Conservation (phyloP, 2,797 vertebrate genomes). For the Bryconaethiops microstoma region DNA sequence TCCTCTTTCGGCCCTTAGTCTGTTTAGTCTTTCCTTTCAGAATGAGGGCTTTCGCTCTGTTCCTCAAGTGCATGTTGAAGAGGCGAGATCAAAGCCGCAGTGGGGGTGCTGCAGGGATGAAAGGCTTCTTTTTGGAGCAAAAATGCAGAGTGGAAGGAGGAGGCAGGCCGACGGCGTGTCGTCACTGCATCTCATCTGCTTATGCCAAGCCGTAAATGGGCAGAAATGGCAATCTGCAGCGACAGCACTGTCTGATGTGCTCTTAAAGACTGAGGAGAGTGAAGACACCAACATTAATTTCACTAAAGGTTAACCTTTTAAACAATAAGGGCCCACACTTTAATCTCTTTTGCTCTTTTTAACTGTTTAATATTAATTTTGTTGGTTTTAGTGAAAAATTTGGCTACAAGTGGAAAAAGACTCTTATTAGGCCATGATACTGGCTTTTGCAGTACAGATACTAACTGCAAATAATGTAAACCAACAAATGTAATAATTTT, state of each 20-base stretch:
- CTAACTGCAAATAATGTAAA: no score
- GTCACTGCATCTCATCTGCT: conserved; percentile 15
- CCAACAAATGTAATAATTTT: no score
- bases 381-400: no score
- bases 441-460: no score
- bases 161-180: background rate
- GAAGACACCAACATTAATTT: background rate
- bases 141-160: conserved; percentile 19
- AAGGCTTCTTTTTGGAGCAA: conserved; percentile 57
- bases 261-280: background rate
- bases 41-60: conserved; percentile 45
- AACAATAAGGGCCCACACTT: background rate
- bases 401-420: no score
- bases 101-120: conserved; percentile 54
- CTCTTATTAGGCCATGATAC: no score
- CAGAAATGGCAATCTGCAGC: conserved; percentile 16
- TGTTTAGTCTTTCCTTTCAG: conserved; percentile 17
- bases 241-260: background rate
- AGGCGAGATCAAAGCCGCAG: conserved; percentile 65
- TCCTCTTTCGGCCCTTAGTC: conserved; percentile 13
- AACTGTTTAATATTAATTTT: no score
- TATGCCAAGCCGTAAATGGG: conserved; percentile 10
- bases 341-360: background rate
- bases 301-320: background rate
- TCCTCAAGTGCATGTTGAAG: conserved; percentile 58